Base-by-base conservation (phyloP, 2,113 vertebrate species). In the Casuarius casuarius region DNA sequence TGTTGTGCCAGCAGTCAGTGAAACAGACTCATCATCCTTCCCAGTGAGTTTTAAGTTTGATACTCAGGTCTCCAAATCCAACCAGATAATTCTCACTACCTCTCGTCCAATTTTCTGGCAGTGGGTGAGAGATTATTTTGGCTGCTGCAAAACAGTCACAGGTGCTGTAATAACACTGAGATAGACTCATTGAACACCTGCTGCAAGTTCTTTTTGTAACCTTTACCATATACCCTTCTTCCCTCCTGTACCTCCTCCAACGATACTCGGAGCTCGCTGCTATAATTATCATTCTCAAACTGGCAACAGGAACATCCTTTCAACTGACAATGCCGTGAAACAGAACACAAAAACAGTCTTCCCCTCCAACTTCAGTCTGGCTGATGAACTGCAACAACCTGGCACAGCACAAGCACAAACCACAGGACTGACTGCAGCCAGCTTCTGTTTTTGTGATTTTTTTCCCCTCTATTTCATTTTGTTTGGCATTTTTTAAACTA, bases 401-500 rank as follows among this genome's bases (percentile, higher is more conserved):
- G 12, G 19, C 9, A 28, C 26, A 63, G 23, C 44, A 62, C 33
- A 28, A 84, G 28, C 49, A 33, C 11, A 52, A 91, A 44, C 35
- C 31, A 10, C 21, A 80, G 38, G 29, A 31, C 46, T 89, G 77
- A 84, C 63, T 9, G 9, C 71, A 74, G 29, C n/a, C 42, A 58
- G 46, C 12, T 85, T 38, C 16, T 29, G 80, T 14, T n/a, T 86
- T 80, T 90, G 74, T 95, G 63, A 85, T 61, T 91, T 92, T 12
- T 54, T 12, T 23, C 22, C 26, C 70, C 46, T 35, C 25, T 26
- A 28, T 73, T 94, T 86, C 4, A 54, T 92, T 96, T 87, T 74
- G 61, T 90, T 96, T 87, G 88, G 65, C 56, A 76, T 78, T 90
- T 92, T 56, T 54, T 40, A 91, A 90, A 54, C 52, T 48, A 56